A percentile compares a stretch with the other conserved stretches of the same genome.
These are phyloP conservation scores for Onthophagus taurus DNA, from an alignment of 1,140 invertebrate genomes.

Conservation along the genomic window DNA sequence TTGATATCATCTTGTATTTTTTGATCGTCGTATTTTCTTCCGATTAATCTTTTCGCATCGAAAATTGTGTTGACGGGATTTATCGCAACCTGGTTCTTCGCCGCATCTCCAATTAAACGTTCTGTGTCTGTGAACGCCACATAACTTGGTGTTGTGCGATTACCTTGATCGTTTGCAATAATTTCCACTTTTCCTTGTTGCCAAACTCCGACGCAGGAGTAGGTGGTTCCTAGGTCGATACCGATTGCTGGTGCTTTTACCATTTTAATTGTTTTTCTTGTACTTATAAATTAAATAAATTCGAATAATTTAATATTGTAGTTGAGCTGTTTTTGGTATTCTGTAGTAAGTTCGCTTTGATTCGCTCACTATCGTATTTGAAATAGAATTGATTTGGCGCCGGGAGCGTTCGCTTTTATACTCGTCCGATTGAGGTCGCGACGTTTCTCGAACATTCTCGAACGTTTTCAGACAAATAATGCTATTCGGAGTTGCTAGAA, in stretches of 20 bases:
- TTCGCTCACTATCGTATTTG: no score
- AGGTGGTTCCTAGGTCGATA: constrained; percentile 71
- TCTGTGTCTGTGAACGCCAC: constrained; percentile 81
- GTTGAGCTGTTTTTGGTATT: no score
- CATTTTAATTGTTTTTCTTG: no score
- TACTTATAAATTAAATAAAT: no score
- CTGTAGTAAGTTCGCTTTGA: no score
- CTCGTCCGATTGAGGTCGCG: no score
- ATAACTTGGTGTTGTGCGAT: constrained; percentile 84
- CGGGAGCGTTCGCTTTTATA: no score
- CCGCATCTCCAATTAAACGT: constrained; percentile 54
- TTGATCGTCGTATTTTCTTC: constrained; percentile 54
- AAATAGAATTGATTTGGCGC: no score
- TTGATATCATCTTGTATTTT: constrained; percentile 60
- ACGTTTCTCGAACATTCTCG: no score
- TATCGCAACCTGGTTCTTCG: constrained; percentile 50
- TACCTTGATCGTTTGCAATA: constrained; percentile 91
- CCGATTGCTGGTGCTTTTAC: constrained; percentile 70
- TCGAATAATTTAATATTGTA: no score
- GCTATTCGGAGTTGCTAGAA: no score
- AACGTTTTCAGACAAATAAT: no score
- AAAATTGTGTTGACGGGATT: constrained; percentile 67
- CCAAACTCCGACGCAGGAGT: constrained; percentile 74
- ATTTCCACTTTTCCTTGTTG: constrained; percentile 85
- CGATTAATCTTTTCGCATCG: constrained; percentile 55